Evolutionary conservation across 2,888 invertebrate genomes (phyloP).

Genomic region (Troilus luridus): DNA sequence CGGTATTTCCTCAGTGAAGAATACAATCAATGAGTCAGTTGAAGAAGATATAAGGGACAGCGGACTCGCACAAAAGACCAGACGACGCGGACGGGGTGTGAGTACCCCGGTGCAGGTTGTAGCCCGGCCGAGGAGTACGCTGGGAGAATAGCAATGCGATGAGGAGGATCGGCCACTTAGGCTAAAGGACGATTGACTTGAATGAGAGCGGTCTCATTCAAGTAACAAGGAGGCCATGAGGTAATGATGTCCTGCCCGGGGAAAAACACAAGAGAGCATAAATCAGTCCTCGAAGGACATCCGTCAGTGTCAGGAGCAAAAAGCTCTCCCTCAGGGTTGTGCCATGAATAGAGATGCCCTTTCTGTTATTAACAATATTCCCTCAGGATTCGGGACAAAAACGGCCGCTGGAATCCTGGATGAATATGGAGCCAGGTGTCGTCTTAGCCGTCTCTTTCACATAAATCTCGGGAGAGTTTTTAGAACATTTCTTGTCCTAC

Average conservation of each 20-base stretch:
- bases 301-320: constrained; percentile 58
- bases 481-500: constrained; percentile 29
- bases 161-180: constrained; percentile 51
- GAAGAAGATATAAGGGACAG: constrained; percentile 44
- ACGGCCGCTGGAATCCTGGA: constrained; percentile 45
- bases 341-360: constrained; percentile 58
- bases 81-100: constrained; percentile 25
- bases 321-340: constrained; percentile 47
- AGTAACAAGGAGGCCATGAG: constrained; percentile 54
- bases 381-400: constrained; percentile 13
- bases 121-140: neutral
- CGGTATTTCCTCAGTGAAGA: neutral
- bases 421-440: constrained; percentile 56
- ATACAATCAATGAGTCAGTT: constrained; percentile 21
- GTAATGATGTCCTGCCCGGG: constrained; percentile 58
- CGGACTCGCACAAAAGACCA: constrained; percentile 21
- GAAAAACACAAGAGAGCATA: constrained; percentile 56
- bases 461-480: constrained; percentile 35
- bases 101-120: constrained; percentile 50
- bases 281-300: constrained; percentile 55
- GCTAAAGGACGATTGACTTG: constrained; percentile 57
- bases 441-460: constrained; percentile 35
- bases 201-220: constrained; percentile 53
- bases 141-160: constrained; percentile 10
- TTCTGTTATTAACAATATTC: constrained; percentile 55